phyloP scores from a whole-genome alignment of 2,113 vertebrate species.

The Setophaga kirtlandii region DNA sequence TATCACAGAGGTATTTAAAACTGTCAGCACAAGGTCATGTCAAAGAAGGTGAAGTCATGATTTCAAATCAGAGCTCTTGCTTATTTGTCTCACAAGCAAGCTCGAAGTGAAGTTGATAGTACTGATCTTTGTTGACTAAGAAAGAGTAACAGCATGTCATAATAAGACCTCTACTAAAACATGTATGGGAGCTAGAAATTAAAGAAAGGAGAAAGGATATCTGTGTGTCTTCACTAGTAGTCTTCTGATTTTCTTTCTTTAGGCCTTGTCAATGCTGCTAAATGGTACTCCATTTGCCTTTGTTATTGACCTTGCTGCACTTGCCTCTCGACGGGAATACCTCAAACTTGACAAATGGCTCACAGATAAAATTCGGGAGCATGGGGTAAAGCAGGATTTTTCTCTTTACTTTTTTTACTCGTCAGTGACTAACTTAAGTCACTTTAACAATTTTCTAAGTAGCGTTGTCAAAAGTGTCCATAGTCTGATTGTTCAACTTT shows the following conservation, averaged over 20 bases:
- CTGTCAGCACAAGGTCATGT: not conserved
- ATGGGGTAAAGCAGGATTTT: constrained; percentile 86
- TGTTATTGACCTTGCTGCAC: constrained; percentile 99
- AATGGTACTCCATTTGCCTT: constrained; percentile 99
- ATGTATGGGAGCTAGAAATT: not conserved
- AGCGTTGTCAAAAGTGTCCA: not conserved
- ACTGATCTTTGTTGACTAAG: not conserved
- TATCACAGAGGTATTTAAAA: not conserved
- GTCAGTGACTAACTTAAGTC: constrained; percentile 21
- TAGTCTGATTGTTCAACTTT: not conserved
- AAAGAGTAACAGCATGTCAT: constrained; percentile 12
- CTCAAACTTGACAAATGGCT: constrained; percentile 99
- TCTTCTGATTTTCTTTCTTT: constrained; percentile 61
- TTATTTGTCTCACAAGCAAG: not conserved
- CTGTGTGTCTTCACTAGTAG: constrained; percentile 38
- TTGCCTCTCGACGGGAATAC: constrained; percentile 99
- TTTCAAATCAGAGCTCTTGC: not conserved
- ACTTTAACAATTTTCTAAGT: not conserved
- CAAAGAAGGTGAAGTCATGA: not conserved
- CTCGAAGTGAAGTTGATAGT: not conserved
- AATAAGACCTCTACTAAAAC: not conserved
- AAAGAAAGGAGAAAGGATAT: not conserved
- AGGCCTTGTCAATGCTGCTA: constrained; percentile 99
- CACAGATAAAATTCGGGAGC: constrained; percentile 99
- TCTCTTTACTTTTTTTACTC: constrained; percentile 44